Base-by-base conservation (phyloP, 1,140 invertebrate species). In the Heliothis virescens region DNA sequence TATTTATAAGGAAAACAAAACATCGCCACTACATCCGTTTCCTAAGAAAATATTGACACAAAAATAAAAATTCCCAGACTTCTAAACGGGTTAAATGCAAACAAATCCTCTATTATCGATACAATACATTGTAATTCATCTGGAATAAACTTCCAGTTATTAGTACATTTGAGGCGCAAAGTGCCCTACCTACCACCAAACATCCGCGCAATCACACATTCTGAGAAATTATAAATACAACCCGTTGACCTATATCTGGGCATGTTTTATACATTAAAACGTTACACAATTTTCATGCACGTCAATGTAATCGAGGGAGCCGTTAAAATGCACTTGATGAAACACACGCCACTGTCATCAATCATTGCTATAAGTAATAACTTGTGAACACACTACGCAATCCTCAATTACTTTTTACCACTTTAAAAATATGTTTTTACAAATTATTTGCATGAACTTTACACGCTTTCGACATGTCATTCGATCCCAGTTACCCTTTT, bases 211-310 rank as follows among this genome's bases (percentile, higher is more conserved):
- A 86, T 87, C 88, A 80, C 80, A 85, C 82, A 82, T 90, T 91
- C 90, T 72, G 79, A 87, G 91, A 92, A 92, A 89, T 89, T 86
- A 90, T 91, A 88, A 91, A 90, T 87, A 88, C 82, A 87, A 86
- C 84, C 82, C 87, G 82, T 80, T 89, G 87, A 88, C 91, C 91
- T 85, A 91, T 88, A 87, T 91, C 76, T 69, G 79, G 69, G 55
- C 73, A 79, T 85, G 82, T 87, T 87, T 86, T 82, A 84, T 82
- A 85, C 82, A 89, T 86, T 83, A 87, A 91, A 87, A 86, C 79
- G 79, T 92, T 91, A 82, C 88, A 85, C 85, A 91, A 89, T 89
- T 88, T 89, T 86, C 84, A 84, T 82, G 79, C 75, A 78, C 79
- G 81, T 78, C 82, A 78, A 62, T 83, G 86, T 85, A 84, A 88